phyloP scores from a whole-genome alignment of 2,797 vertebrate genomes.

The Setipinna tenuifilis region DNA sequence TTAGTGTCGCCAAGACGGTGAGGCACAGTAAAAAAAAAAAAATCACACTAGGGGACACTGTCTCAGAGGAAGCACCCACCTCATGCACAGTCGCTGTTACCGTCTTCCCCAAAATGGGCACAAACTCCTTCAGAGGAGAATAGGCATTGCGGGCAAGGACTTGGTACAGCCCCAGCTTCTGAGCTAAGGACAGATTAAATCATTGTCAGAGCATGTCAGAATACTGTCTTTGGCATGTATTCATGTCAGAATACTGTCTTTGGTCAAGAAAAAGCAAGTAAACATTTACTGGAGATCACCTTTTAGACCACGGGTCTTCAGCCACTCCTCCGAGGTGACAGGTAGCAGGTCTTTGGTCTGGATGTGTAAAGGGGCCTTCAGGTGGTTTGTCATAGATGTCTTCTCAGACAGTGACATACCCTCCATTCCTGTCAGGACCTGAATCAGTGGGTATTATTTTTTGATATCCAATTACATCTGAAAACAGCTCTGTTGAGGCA shows the following conservation, averaged over 20 bases:
- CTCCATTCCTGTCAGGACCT: constrained; percentile 67
- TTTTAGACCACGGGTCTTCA: constrained; percentile 79
- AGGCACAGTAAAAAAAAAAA: too few species aligned
- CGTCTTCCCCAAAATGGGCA: constrained; percentile 79
- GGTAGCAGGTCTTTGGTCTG: constrained; percentile 66
- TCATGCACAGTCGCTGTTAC: constrained; percentile 77
- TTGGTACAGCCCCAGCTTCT: constrained; percentile 79
- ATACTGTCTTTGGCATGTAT: neutral
- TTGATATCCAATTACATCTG: neutral
- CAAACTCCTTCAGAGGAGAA: constrained; percentile 74
- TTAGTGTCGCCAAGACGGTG: too few species aligned
- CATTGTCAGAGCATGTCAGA: neutral
- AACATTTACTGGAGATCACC: constrained; percentile 60
- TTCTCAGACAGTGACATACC: constrained; percentile 49
- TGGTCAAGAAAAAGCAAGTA: constrained; percentile 1
- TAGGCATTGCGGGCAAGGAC: constrained; percentile 78
- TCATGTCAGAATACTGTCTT: neutral
- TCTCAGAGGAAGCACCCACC: constrained; percentile 54
- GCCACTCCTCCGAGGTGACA: constrained; percentile 77
- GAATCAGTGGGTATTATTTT: neutral
- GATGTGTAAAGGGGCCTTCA: constrained; percentile 66
- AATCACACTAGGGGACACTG: neutral
- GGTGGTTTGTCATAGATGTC: constrained; percentile 60
- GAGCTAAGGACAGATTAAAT: constrained; percentile 66
- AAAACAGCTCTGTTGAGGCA: neutral